These are phyloP conservation scores for Troglohyphantes excavatus DNA, from an alignment of 2,888 invertebrate species.

Conservation along the genomic window DNA sequence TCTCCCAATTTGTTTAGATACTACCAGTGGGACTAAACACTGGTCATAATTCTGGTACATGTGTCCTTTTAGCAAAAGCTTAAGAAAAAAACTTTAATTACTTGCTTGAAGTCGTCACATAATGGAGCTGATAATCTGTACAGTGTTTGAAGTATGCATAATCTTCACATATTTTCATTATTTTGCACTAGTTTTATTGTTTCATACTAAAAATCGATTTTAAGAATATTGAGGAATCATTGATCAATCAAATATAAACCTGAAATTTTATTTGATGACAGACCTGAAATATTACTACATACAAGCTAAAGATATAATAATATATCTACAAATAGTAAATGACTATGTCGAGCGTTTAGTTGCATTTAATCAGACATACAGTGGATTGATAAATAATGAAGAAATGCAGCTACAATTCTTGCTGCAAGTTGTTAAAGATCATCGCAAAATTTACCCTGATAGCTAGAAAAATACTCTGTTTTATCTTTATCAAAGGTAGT, in stretches of 20 bases:
- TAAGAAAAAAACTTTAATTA: not conserved
- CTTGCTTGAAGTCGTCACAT: not conserved
- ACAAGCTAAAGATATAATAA: too few species aligned
- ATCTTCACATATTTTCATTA: too few species aligned
- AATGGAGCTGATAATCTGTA: not conserved
- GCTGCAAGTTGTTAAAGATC: not conserved
- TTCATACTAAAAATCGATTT: conserved; percentile 17
- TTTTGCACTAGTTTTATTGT: not conserved
- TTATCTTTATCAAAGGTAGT: not conserved
- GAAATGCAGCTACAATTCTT: not conserved
- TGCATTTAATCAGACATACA: not conserved
- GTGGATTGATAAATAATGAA: not conserved
- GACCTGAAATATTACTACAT: too few species aligned
- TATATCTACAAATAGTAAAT: too few species aligned
- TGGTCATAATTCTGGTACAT: not conserved
- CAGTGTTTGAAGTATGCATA: not conserved
- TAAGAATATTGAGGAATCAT: conserved; percentile 28
- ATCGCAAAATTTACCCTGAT: not conserved
- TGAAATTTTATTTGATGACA: conserved; percentile 9
- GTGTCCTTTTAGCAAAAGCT: conserved; percentile 41
- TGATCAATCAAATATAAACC: conserved; percentile 24
- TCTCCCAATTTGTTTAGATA: not conserved
- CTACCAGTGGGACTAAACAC: too few species aligned
- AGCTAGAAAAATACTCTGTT: not conserved
- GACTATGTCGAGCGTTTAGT: not conserved